Base-by-base conservation (phyloP, 2,797 vertebrate species). In the Ptychadena robeensis region DNA sequence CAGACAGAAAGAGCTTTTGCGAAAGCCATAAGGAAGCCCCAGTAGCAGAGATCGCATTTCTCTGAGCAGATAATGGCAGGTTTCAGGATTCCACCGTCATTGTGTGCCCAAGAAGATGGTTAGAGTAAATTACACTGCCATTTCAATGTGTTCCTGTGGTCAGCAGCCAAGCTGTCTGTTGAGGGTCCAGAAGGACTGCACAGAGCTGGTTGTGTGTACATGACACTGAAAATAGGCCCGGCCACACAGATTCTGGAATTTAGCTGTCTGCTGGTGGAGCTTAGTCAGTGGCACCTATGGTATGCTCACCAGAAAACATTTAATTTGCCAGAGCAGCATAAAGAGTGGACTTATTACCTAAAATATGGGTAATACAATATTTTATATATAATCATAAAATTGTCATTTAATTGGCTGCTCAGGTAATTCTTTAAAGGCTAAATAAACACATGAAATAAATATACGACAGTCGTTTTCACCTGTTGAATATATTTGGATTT, bases 241-340 rank as follows among this genome's bases (percentile, higher is more conserved):
- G 31, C 64, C 66, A 68, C 66, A 68, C 66, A 68, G 32, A 68
- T 68, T 12, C 30, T 66, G 32, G 10, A 66, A 18, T 53, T 53
- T 18, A n/a, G 44, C 44, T 18, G 1, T 4, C 34, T 37, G 66
- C 9, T 35, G 32, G 15, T 68, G 34, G n/a, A 25, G 59, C n/a
- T 61, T 28, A 61, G 2, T 28, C 59, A 10, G 59, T 12, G 11
- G n/a, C 18, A 9, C 59, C 25, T 28, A 25, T 59, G n/a, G 57
- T 59, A 25, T n/a, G 9, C 11, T 11, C 11, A 28, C 7, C 59
- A 12, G n/a, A 61, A 10, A 10, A 22, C 2, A 22, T 22, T 53
- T 53, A 53, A 53, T 5, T 53, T 22, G 22, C 18, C 22, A 6
- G 18, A 22, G 6, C 44, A 22, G 1, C 4, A 22, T 22, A 44